phyloP scores from a whole-genome alignment of 53 echinoderm and acorn worm genomes.

The Actinopyga echinites region DNA sequence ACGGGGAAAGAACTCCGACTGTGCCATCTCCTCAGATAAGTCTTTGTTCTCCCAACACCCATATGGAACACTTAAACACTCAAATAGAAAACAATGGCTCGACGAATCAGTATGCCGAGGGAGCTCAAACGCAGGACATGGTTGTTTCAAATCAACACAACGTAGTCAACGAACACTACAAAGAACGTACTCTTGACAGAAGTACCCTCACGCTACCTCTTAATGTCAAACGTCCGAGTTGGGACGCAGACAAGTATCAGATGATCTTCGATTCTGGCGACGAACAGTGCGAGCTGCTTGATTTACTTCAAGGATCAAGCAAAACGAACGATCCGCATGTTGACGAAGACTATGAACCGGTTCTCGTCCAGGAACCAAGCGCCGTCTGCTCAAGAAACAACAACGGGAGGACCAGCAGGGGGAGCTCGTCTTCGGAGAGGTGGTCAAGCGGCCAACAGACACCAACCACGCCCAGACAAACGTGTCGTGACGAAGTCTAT shows the following conservation, averaged over 20 bases:
- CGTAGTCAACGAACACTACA: not conserved
- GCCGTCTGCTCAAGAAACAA: slow-evolving; percentile 15
- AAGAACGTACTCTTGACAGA: slow-evolving; percentile 19
- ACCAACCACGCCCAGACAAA: not conserved
- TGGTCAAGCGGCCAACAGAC: not conserved
- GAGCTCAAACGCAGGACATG: too few relatives aligned
- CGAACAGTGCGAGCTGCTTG: slow-evolving; percentile 21
- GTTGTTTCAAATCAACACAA: slow-evolving; percentile 1
- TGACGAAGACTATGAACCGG: not conserved
- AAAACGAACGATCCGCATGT: not conserved
- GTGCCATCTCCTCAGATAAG: not conserved
- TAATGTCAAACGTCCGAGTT: slow-evolving; percentile 21
- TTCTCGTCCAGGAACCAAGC: not conserved
- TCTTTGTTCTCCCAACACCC: not conserved
- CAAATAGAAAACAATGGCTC: not conserved
- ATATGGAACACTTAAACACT: not conserved
- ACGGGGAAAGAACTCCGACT: not conserved
- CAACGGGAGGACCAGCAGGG: not conserved
- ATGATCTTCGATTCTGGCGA: slow-evolving; percentile 21
- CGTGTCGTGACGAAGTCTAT: slow-evolving; percentile 4
- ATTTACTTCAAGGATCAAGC: slow-evolving; percentile 1
- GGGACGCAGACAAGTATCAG: slow-evolving; percentile 33
- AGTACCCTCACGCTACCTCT: slow-evolving; percentile 22
- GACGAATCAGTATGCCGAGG: not conserved
- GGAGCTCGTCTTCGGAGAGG: not conserved